Conservation (phyloP, 2,113 vertebrate species). For the Trichechus manatus region DNA sequence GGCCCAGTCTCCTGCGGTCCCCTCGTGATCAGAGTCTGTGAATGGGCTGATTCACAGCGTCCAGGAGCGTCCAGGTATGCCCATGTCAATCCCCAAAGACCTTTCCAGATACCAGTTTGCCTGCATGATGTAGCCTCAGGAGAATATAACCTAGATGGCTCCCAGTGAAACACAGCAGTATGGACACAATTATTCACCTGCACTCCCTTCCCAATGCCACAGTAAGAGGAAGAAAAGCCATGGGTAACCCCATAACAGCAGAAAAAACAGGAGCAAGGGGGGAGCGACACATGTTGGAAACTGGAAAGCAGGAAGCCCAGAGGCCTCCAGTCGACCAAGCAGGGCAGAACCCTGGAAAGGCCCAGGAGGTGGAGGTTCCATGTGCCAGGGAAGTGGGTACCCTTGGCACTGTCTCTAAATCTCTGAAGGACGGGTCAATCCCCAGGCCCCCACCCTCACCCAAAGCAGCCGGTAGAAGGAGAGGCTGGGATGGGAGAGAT, state of each 20-base stretch:
- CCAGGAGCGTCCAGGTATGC: rapidly evolving
- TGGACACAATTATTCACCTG: not conserved
- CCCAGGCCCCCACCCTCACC: not conserved
- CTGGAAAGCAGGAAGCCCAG: rapidly evolving
- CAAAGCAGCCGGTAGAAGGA: rapidly evolving
- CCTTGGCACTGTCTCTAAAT: rapidly evolving
- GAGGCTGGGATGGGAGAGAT: not conserved
- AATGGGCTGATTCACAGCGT: not conserved
- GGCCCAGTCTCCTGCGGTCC: not conserved
- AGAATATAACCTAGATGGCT: not conserved
- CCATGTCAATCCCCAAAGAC: not conserved
- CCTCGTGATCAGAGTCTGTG: rapidly evolving
- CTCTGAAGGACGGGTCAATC: not conserved
- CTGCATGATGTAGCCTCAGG: not conserved
- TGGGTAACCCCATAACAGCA: rapidly evolving
- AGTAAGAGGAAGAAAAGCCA: not conserved
- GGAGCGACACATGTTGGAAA: rapidly evolving
- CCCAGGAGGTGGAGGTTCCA: rapidly evolving
- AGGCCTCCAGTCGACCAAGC: rapidly evolving
- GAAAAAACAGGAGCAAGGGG: rapidly evolving
- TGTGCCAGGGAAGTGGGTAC: not conserved
- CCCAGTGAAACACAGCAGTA: no score
- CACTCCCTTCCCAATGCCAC: not conserved
- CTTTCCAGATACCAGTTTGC: not conserved
- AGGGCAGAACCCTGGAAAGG: not conserved